Evolutionary conservation across 2,113 vertebrate species (phyloP).

Genomic region (Sceloporus tristichus): DNA sequence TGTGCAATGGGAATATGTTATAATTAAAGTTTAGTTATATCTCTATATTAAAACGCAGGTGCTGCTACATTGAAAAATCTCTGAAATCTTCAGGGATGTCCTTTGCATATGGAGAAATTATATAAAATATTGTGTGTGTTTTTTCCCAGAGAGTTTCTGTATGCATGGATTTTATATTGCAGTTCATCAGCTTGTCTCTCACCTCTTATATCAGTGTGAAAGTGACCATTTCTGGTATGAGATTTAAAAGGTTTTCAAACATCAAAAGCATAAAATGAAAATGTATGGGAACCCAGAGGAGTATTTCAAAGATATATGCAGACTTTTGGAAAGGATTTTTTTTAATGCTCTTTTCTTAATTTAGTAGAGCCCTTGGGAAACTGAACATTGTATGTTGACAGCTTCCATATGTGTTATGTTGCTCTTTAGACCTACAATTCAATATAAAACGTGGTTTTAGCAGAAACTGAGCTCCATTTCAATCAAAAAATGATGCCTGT

Average conservation of each 20-base stretch:
- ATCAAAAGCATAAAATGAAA: conserved; percentile 51
- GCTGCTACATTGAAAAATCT: conserved; percentile 48
- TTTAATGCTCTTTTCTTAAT: conserved; percentile 55
- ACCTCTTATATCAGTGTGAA: conserved; percentile 32
- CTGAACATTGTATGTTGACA: conserved; percentile 70
- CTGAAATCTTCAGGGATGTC: conserved; percentile 41
- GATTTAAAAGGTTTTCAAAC: conserved; percentile 39
- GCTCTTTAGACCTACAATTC: conserved; percentile 67
- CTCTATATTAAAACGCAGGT: conserved; percentile 54
- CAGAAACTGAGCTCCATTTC: conserved; percentile 66
- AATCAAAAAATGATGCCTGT: conserved; percentile 50
- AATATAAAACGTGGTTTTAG: conserved; percentile 63
- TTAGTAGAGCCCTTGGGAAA: conserved; percentile 60
- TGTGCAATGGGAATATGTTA: background rate
- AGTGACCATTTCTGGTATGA: conserved; percentile 54
- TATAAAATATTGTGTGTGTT: background rate
- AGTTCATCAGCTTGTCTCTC: conserved; percentile 50
- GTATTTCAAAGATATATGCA: conserved; percentile 39
- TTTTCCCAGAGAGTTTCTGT: conserved; percentile 54
- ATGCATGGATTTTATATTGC: conserved; percentile 60
- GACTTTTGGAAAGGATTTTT: conserved; percentile 56
- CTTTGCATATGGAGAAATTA: conserved; percentile 47
- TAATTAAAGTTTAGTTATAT: conserved; percentile 27
- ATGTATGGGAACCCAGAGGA: conserved; percentile 48
- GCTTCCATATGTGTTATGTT: conserved; percentile 74